Evolutionary conservation across 2,888 invertebrate species (phyloP), one percentile per base, ranked within the genome.

Genomic region (Scaptomyza cyrtandrae): DNA sequence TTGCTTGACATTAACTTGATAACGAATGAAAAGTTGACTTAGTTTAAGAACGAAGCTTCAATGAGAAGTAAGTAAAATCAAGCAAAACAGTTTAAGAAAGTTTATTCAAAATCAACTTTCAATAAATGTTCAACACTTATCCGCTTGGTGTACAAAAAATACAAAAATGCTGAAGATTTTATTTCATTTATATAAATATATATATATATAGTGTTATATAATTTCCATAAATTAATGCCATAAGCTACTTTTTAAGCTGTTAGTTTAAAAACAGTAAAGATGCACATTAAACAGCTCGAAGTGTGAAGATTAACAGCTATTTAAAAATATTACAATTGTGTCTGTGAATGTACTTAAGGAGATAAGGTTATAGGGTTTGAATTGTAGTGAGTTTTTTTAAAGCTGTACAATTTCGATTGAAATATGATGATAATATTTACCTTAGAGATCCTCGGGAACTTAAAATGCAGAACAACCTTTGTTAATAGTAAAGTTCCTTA

Each of bases 211-310:
- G 19, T 19, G n/a, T n/a, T n/a, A n/a, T 55, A 0, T 19, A 71
- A 63, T 52, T 70, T 52, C 13, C 63, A 68, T 57, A 43, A 64
- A 64, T 69, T 53, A 68, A 53, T 29, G 46, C 29, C 19, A 24
- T 24, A 71, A 66, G 61, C 37, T 50, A 55, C 55, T 66, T 66
- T 50, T 71, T 24, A 48, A 71, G 44, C 46, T 71, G 75, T 71
- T 71, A 66, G 48, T 57, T 60, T 55, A 44, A 59, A 57, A 60
- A 54, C 62, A 45, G 19, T 57, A 9, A 41, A 31, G 9, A 29
- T 29, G 16, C 10, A 52, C n/a, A 35, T 14, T 31, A 58, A 45
- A 33, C 11, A 29, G 10, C 11, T 14, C 14, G 14, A 41, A 24
- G 14, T 24, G 46, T 33, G 37, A 16, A 16, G n/a, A 53, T 57